Percentiles rank a stretch among this genome's conserved stretches.
phyloP scores from a whole-genome alignment of 2,888 invertebrate species.

The Platycnemis pennipes region DNA sequence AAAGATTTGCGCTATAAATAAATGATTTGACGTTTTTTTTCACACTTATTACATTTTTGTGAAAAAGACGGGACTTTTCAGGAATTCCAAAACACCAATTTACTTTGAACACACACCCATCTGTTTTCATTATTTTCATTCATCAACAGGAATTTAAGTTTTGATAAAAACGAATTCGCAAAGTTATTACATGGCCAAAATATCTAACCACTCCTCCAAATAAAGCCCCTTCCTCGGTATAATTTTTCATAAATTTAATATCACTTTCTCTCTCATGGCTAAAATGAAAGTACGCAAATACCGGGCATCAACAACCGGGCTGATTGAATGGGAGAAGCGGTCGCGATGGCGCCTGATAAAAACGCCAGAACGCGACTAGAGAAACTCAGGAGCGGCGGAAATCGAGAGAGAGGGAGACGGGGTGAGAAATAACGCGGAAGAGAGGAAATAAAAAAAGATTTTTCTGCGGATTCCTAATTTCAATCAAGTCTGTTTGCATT shows the following conservation, averaged over 20 bases:
- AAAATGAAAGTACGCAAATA: slow-evolving; percentile 46
- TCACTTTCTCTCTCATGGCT: background rate
- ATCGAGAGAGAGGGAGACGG: background rate
- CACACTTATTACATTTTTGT: no score
- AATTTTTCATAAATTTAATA: background rate
- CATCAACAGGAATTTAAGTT: no score
- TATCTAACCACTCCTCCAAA: background rate
- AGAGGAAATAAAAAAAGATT: background rate
- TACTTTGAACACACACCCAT: no score
- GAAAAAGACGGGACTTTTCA: no score
- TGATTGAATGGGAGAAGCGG: slow-evolving; percentile 34
- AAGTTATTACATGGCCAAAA: background rate
- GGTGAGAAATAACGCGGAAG: background rate
- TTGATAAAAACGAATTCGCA: background rate
- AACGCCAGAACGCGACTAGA: slow-evolving; percentile 33
- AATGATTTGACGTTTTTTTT: no score
- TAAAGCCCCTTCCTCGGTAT: background rate
- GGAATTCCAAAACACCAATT: no score
- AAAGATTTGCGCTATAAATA: no score
- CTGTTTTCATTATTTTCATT: no score
- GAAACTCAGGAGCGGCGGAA: background rate
- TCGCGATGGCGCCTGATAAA: background rate
- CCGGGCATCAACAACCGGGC: background rate
- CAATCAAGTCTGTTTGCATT: slow-evolving; percentile 61
- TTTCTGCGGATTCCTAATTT: slow-evolving; percentile 32